Evolutionary conservation across 2,888 invertebrate species (phyloP), one percentile per base, ranked within the genome.

Genomic region (Pristionchus mayeri): DNA sequence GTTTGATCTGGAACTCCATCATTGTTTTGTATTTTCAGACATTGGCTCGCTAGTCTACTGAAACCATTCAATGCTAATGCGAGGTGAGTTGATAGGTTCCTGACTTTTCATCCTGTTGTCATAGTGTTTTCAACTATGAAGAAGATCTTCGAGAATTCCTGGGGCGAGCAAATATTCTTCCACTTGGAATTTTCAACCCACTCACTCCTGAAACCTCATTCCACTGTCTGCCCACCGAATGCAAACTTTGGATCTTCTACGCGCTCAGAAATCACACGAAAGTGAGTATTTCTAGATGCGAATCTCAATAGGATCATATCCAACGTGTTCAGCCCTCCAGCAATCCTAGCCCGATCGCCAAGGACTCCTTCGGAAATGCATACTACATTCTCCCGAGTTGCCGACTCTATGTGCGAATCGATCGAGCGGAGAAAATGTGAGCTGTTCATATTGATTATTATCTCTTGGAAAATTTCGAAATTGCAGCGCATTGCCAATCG

Each of bases 201-300:
- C 71, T 71, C 37, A 24, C 1, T 40, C n/a, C 6, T 16, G n/a
- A 40, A 0, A 71, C 71, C 11, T 71, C 21, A 18, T 71, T 71
- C 71, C 71, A 71, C n/a, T 37, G 16, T 44, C 44, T 71, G 3
- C 71, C 71, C 11, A 40, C 71, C 1, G 71, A 71, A 44, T 71
- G 71, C 71, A 71, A 71, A 44, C 2, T 40, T 13, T 71, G 71
- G 71, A 71, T 71, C 24, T n/a, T 71, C 37, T 71, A 63, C 63
- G 24, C 40, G 71, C 18, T 71, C 24, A n/a, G n/a, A n/a, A 71
- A 30, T 63, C 34, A 63, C 34, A 63, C 30, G 34, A 63, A 63
- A 34, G 63, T 60, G 2, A 21, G 13, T n/a, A n/a, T 44, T 44
- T 44, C 44, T 6, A 44, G 13, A 9, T 44, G 44, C 44, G 13